Evolutionary conservation across 2,888 invertebrate genomes (phyloP), one percentile per base, ranked within the genome.

Genomic region (Germaria angustata): DNA sequence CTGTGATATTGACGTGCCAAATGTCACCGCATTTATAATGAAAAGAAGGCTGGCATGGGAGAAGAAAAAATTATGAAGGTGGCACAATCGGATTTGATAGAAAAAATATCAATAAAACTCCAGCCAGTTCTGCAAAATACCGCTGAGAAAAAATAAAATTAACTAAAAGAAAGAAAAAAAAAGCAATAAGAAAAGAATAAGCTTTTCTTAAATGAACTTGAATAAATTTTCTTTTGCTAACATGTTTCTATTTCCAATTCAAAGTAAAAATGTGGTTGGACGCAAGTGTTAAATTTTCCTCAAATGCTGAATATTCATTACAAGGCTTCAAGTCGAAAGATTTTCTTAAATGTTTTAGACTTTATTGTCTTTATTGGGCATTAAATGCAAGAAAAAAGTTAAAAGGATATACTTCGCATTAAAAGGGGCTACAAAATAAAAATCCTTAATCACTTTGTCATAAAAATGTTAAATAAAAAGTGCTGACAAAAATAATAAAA

Each of bases 21-120:
- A 82, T 82, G 82, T 82, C 82, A 82, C 82, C 79, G 49, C 79
- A 82, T 79, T 82, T 79, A 79, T 76, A 71, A 66, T 75, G 59
- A 49, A 44, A 2, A 44, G 24, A 20, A 22, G 22, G 15, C 9
- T 24, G 41, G 15, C 7, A 39, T 13, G 11, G n/a, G 55, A 13
- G n/a, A n/a, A 32, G 15, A 51, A 11, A 22, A 68, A 53, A 69
- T 59, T 68, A 5, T 28, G 51, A 79, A 73, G 63, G 68, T 73
- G 36, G 20, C 34, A 66, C 41, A 55, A 6, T 55, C n/a, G 44
- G 59, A 13, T 57, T n/a, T 57, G 20, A 69, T 39, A 11, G 20
- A 39, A 36, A 63, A 41, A 57, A 32, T 49, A 69, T 65, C 79
- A 79, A 61, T 76, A 76, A 71, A 76, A 82, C 63, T 69, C 24